Conservation (phyloP, 1,140 invertebrate species). For the Reticulitermes speratus region DNA sequence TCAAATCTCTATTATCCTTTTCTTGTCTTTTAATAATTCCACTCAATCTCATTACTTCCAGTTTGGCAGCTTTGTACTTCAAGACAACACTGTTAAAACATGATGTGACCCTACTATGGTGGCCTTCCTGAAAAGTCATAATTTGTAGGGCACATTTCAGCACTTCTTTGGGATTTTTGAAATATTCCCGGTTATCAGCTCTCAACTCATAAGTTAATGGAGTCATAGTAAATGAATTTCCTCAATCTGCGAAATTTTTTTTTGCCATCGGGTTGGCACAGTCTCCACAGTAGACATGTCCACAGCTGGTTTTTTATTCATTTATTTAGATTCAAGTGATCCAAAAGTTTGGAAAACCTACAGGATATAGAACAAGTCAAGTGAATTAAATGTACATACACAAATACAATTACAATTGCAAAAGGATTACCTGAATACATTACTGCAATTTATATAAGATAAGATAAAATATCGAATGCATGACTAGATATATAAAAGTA, state of each 20-base stretch:
- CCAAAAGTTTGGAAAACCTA: too few species aligned
- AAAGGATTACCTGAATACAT: too few species aligned
- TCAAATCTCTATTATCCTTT: too few species aligned
- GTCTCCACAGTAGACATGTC: background rate
- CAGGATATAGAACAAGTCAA: too few species aligned
- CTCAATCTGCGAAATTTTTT: background rate
- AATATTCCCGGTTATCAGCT: background rate
- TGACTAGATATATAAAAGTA: too few species aligned
- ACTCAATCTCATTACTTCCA: background rate
- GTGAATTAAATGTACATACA: too few species aligned
- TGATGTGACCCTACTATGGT: background rate
- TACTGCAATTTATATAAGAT: too few species aligned
- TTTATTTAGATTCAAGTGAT: too few species aligned
- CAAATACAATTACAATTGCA: too few species aligned
- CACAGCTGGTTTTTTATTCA: background rate
- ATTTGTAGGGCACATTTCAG: background rate
- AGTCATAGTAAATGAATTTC: background rate
- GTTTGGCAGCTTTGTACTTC: slow-evolving; percentile 1
- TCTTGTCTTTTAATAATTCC: background rate
- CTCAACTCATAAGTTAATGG: background rate
- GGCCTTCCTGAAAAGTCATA: background rate
- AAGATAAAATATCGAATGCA: too few species aligned
- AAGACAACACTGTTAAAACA: background rate
- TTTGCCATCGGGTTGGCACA: background rate
- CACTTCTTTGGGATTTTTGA: background rate